Conservation (phyloP, 2,888 invertebrate genomes). For the Lithophane semibrunnea region DNA sequence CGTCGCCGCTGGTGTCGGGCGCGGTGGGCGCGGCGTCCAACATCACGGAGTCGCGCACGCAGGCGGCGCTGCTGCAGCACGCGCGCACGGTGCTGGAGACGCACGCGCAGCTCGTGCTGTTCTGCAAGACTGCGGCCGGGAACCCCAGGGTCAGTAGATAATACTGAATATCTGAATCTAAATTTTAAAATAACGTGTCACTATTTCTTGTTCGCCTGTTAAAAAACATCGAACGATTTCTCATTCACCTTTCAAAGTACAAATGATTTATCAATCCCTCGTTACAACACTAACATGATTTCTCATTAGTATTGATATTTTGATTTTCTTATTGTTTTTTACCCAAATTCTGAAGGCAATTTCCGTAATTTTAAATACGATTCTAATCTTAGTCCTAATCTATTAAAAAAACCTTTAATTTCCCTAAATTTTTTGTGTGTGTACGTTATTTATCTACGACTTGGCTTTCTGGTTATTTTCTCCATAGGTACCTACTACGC, state of each 20-base stretch:
- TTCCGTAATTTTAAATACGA: no score
- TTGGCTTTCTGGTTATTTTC: no score
- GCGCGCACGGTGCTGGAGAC: constrained; percentile 98
- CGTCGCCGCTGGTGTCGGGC: constrained; percentile 96
- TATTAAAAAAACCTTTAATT: no score
- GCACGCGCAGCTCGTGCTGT: constrained; percentile 95
- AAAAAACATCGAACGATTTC: neutral
- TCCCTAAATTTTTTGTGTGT: no score
- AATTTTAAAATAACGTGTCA: neutral
- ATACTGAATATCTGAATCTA: neutral
- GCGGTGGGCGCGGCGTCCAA: constrained; percentile 97
- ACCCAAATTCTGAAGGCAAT: neutral
- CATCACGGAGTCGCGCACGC: constrained; percentile 96
- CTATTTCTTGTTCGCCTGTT: neutral
- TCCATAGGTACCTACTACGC: no score
- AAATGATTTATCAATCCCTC: no score
- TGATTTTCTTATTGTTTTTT: neutral
- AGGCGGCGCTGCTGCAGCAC: constrained; percentile 96
- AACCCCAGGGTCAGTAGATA: constrained; percentile 93
- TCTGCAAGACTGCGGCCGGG: constrained; percentile 97
- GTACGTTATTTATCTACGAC: no score
- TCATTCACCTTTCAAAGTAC: neutral
- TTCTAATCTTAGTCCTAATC: no score
- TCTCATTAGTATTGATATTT: neutral
- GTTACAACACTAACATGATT: neutral